phyloP scores from a whole-genome alignment of 2,113 vertebrate species.

The Corythoichthys haematopterus region DNA sequence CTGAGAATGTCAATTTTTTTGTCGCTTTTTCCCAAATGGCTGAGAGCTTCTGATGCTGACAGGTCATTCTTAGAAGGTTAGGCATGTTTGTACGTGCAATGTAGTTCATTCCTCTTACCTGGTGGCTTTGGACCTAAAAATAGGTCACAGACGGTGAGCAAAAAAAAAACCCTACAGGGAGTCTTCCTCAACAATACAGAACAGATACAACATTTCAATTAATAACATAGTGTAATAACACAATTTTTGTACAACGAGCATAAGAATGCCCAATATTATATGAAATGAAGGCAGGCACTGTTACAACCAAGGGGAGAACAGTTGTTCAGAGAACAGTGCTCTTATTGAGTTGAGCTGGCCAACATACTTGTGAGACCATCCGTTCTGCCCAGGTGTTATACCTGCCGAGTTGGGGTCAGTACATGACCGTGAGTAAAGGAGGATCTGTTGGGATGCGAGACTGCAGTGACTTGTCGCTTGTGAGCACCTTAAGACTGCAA shows the following conservation, averaged over 20 bases:
- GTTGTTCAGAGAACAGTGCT: too few relatives aligned
- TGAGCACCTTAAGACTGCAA: slow-evolving; percentile 68
- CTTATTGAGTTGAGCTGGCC: background rate
- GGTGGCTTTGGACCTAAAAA: background rate
- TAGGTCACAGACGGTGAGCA: background rate
- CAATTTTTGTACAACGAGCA: background rate
- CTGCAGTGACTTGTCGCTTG: slow-evolving; percentile 68
- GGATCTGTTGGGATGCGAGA: slow-evolving; percentile 74
- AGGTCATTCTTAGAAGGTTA: slow-evolving; percentile 12
- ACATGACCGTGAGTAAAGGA: slow-evolving; percentile 77
- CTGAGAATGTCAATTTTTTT: slow-evolving; percentile 49
- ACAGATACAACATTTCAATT: background rate
- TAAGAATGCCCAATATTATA: background rate
- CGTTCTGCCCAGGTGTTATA: slow-evolving; percentile 63
- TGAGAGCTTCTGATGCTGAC: slow-evolving; percentile 19
- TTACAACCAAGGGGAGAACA: too few relatives aligned
- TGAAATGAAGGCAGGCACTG: background rate
- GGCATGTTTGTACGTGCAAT: background rate
- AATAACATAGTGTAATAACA: background rate
- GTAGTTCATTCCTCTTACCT: background rate
- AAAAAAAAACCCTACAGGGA: too few relatives aligned
- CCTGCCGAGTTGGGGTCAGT: slow-evolving; percentile 70
- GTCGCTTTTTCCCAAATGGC: slow-evolving; percentile 48
- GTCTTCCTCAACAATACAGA: background rate
- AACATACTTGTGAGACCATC: background rate